These are phyloP conservation scores for Drosophila testacea DNA, from an alignment of 2,888 invertebrate species.

Conservation along the genomic window DNA sequence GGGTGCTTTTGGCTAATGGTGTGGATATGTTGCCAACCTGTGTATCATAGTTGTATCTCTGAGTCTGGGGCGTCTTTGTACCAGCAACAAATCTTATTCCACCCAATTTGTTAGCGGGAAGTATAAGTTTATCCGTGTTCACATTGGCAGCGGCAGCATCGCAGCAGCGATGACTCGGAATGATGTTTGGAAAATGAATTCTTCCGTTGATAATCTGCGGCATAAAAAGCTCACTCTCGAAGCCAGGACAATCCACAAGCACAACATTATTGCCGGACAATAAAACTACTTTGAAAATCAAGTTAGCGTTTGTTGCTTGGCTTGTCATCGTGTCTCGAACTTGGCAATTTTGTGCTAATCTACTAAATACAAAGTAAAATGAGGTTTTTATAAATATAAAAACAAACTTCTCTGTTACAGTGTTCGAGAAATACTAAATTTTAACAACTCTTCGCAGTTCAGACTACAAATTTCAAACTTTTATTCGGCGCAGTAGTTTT, in stretches of 20 bases:
- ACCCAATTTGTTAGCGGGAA: slow-evolving; percentile 17
- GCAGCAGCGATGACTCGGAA: slow-evolving; percentile 76
- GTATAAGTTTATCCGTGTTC: slow-evolving; percentile 18
- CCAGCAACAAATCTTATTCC: slow-evolving; percentile 3
- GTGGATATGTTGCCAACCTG: slow-evolving; percentile 4
- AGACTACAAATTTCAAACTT: slow-evolving; percentile 14
- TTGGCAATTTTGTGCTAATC: slow-evolving; percentile 5
- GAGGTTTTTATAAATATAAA: slow-evolving; percentile 15
- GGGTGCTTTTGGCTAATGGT: slow-evolving; percentile 65
- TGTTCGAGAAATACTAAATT: not conserved
- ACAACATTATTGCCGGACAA: slow-evolving; percentile 77
- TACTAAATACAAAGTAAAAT: slow-evolving; percentile 2
- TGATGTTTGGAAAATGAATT: slow-evolving; percentile 76
- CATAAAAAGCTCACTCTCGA: slow-evolving; percentile 80
- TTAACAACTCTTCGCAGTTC: not conserved
- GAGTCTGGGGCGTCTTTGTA: slow-evolving; percentile 27
- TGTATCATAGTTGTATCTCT: not conserved
- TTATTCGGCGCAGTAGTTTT: slow-evolving; percentile 16
- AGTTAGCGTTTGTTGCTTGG: slow-evolving; percentile 1
- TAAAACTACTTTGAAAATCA: slow-evolving; percentile 72
- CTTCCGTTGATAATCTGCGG: slow-evolving; percentile 79
- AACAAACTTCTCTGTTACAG: slow-evolving; percentile 7
- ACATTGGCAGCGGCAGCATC: slow-evolving; percentile 30
- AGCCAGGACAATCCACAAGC: slow-evolving; percentile 70
- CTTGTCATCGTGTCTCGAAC: slow-evolving; percentile 25